Percentiles rank a stretch among this genome's conserved stretches.
These are phyloP conservation scores for Monodelphis domestica DNA, from an alignment of 2,797 vertebrate genomes.

Conservation along the genomic window DNA sequence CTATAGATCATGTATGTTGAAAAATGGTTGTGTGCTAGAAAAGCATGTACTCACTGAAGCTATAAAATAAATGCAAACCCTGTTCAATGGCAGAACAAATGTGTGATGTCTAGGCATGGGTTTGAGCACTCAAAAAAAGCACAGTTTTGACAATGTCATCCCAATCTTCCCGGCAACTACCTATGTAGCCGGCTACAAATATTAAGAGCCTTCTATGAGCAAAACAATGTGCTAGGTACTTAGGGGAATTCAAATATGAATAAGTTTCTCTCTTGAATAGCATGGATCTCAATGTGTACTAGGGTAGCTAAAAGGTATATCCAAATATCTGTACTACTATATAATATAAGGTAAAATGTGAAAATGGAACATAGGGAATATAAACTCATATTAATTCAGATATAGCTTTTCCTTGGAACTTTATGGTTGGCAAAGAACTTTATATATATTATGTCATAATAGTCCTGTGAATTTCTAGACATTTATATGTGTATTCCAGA, in stretches of 20 bases:
- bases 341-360: not conserved
- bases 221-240: not conserved
- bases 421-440: not conserved
- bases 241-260: not conserved
- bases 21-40: too few relatives aligned
- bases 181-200: too few relatives aligned
- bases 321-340: not conserved
- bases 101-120: too few relatives aligned
- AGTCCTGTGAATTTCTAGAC: not conserved
- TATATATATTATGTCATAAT: not conserved
- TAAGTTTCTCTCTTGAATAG: not conserved
- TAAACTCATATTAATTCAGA: not conserved
- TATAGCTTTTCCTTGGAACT: not conserved
- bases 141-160: not conserved
- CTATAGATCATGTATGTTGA: too few relatives aligned
- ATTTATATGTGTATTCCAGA: not conserved
- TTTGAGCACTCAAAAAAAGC: too few relatives aligned
- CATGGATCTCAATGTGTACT: not conserved
- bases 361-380: not conserved
- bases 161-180: not conserved
- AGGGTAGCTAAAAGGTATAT: not conserved
- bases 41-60: too few relatives aligned
- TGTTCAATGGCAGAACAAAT: too few relatives aligned
- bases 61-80: too few relatives aligned
- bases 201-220: not conserved